Percentiles rank a stretch among this genome's conserved stretches.
Conservation (phyloP, 2,888 invertebrate genomes). For the Notodonta dromedarius region DNA sequence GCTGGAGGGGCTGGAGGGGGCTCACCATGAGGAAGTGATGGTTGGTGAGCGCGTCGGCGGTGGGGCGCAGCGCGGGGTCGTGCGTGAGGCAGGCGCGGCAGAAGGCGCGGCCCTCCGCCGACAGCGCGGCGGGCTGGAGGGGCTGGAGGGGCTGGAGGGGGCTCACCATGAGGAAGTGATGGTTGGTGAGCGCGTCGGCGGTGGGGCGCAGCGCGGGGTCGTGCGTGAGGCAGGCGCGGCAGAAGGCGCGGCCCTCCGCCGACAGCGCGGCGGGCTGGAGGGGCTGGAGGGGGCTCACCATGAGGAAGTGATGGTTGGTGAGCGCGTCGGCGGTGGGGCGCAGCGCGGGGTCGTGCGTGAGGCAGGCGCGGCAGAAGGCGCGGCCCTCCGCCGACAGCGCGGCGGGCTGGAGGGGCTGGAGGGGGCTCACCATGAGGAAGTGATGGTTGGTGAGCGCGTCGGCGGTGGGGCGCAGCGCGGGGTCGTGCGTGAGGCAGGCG, state of each 20-base stretch:
- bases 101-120: slow-evolving; percentile 93
- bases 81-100: slow-evolving; percentile 91
- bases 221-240: slow-evolving; percentile 91
- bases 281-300: slow-evolving; percentile 83
- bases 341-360: slow-evolving; percentile 91
- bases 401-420: slow-evolving; percentile 88
- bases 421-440: too few relatives aligned
- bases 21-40: slow-evolving; percentile 89
- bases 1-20: slow-evolving; percentile 13
- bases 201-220: slow-evolving; percentile 90
- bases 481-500: too few relatives aligned
- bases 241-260: slow-evolving; percentile 92
- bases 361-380: slow-evolving; percentile 35
- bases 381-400: slow-evolving; percentile 63
- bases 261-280: slow-evolving; percentile 88
- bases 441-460: too few relatives aligned
- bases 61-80: slow-evolving; percentile 89
- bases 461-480: too few relatives aligned
- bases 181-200: slow-evolving; percentile 88
- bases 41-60: slow-evolving; percentile 88
- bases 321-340: slow-evolving; percentile 89
- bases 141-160: slow-evolving; percentile 68
- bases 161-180: slow-evolving; percentile 88
- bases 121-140: slow-evolving; percentile 88
- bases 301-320: slow-evolving; percentile 90